phyloP scores from a whole-genome alignment of 2,888 invertebrate genomes.

The Nephrotoma guestfalica region DNA sequence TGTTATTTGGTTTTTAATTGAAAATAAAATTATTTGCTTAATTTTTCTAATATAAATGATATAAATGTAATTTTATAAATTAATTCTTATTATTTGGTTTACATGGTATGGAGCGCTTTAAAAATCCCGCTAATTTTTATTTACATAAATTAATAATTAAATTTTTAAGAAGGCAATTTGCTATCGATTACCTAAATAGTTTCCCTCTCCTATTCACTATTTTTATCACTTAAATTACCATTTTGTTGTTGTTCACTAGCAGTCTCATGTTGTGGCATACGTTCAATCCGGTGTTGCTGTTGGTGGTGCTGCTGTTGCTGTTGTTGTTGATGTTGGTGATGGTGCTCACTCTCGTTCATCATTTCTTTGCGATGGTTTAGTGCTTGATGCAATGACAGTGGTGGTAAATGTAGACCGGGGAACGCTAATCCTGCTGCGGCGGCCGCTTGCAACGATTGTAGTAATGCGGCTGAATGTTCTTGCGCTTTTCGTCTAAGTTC shows the following conservation, averaged over 20 bases:
- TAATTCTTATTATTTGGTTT: neutral
- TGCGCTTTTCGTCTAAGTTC: slow-evolving; percentile 85
- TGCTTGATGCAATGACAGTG: slow-evolving; percentile 31
- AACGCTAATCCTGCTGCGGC: slow-evolving; percentile 34
- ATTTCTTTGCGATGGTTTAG: slow-evolving; percentile 16
- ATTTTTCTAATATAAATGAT: neutral
- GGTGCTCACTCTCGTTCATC: slow-evolving; percentile 19
- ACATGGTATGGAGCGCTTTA: neutral
- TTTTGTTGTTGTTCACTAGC: neutral
- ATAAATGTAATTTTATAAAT: neutral
- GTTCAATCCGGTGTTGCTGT: neutral
- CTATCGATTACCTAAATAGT: neutral
- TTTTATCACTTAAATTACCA: neutral
- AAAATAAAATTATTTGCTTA: neutral
- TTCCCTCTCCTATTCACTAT: neutral
- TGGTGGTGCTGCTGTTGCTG: slow-evolving; percentile 17
- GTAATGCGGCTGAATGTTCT: slow-evolving; percentile 81
- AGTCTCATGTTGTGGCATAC: neutral
- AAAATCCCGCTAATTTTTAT: neutral
- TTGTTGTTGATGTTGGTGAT: slow-evolving; percentile 24
- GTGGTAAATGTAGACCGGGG: slow-evolving; percentile 35
- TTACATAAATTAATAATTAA: neutral
- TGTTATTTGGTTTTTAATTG: neutral
- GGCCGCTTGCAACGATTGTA: slow-evolving; percentile 52
- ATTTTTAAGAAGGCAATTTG: neutral